phyloP scores from a whole-genome alignment of 2,113 vertebrate species.

The Fukomys damarensis region DNA sequence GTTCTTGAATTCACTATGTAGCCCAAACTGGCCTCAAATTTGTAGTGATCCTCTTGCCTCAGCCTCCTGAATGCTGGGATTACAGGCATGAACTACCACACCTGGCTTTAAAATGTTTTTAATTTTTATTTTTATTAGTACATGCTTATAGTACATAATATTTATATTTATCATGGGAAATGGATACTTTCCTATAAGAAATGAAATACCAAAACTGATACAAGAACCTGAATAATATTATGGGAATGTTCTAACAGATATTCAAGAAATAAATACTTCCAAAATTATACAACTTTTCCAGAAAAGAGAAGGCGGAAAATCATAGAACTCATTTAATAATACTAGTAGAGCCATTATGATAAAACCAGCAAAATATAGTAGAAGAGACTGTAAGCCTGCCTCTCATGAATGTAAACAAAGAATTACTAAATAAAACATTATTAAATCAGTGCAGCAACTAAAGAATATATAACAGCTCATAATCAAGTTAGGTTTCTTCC shows the following conservation, averaged over 20 bases:
- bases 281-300: background rate
- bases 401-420: background rate
- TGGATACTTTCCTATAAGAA: no score
- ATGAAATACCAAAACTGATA: no score
- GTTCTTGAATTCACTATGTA: background rate
- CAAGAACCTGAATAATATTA: no score
- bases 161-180: no score
- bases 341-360: background rate
- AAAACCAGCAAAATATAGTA: background rate
- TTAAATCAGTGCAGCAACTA: conserved; percentile 22
- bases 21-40: background rate
- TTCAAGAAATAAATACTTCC: background rate
- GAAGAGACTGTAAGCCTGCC: background rate
- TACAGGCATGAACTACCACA: background rate
- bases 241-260: no score
- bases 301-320: conserved; percentile 21
- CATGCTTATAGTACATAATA: no score
- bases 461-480: background rate
- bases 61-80: background rate
- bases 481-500: conserved; percentile 6
- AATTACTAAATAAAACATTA: conserved; percentile 42
- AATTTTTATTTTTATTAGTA: background rate
- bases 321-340: background rate
- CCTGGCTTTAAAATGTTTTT: background rate
- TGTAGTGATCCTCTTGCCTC: background rate